Conservation (phyloP, 2,113 vertebrate species). For the Cinclus cinclus region DNA sequence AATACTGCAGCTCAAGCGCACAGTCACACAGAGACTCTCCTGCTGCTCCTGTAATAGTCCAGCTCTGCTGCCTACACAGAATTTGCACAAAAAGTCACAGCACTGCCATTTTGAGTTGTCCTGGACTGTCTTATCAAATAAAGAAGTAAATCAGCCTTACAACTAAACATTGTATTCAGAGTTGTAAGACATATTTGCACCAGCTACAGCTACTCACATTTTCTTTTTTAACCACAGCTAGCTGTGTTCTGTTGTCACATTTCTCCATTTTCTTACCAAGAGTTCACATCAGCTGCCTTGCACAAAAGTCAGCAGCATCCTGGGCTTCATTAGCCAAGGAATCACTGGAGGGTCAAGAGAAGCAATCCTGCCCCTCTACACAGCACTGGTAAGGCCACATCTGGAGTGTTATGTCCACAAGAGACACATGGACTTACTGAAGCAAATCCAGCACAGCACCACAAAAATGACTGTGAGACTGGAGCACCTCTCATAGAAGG, state of each 20-base stretch:
- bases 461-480: neutral
- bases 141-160: neutral
- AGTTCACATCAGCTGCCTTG: neutral
- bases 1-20: neutral
- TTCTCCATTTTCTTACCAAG: neutral
- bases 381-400: neutral
- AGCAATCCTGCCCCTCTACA: neutral
- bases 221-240: neutral
- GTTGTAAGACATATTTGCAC: neutral
- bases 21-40: neutral
- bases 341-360: neutral
- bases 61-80: neutral
- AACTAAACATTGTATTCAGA: neutral
- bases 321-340: neutral
- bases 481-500: neutral
- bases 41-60: neutral
- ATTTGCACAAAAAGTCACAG: neutral
- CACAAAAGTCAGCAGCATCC: neutral
- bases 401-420: neutral
- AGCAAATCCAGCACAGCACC: neutral
- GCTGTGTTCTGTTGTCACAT: neutral
- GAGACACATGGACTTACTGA: neutral
- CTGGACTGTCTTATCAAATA: neutral
- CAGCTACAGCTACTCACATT: neutral
- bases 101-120: neutral